phyloP scores from a whole-genome alignment of 2,888 invertebrate genomes.

The Criorhina ranunculi region DNA sequence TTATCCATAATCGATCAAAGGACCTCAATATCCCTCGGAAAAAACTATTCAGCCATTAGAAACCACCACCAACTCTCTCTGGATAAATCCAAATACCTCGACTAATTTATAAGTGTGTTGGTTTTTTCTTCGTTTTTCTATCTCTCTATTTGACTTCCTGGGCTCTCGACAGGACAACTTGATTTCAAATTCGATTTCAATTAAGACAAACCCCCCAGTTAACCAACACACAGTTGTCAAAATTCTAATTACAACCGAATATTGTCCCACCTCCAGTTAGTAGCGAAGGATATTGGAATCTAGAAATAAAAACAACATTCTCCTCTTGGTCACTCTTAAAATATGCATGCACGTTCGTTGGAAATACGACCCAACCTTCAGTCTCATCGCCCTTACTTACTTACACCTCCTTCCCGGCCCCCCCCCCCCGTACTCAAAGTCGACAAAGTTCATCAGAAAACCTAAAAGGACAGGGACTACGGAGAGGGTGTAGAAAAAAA shows the following conservation, averaged over 20 bases:
- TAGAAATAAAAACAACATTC: conserved; percentile 61
- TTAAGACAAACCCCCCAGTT: conserved; percentile 60
- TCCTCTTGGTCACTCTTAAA: conserved; percentile 72
- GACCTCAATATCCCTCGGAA: conserved; percentile 26
- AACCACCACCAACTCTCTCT: conserved; percentile 22
- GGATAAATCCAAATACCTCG: conserved; percentile 55
- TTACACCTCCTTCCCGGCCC: background rate
- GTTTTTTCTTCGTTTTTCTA: conserved; percentile 18
- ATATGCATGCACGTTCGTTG: conserved; percentile 74
- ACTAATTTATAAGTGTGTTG: conserved; percentile 64
- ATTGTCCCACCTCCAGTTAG: conserved; percentile 50
- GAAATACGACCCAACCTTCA: conserved; percentile 54
- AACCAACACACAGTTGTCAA: conserved; percentile 65
- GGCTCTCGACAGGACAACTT: conserved; percentile 35
- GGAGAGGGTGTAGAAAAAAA: conserved; percentile 22
- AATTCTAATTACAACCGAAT: conserved; percentile 71
- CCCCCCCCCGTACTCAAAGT: conserved; percentile 40
- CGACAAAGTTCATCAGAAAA: conserved; percentile 76
- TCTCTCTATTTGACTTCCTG: conserved; percentile 1
- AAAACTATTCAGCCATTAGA: conserved; percentile 68
- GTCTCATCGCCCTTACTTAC: conserved; percentile 6
- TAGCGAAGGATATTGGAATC: conserved; percentile 67
- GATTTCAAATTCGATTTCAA: conserved; percentile 77
- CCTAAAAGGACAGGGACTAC: conserved; percentile 66
- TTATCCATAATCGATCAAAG: conserved; percentile 71